These are phyloP conservation scores for Zenarchopterus dispar DNA, from an alignment of 2,797 vertebrate species.

Conservation along the genomic window DNA sequence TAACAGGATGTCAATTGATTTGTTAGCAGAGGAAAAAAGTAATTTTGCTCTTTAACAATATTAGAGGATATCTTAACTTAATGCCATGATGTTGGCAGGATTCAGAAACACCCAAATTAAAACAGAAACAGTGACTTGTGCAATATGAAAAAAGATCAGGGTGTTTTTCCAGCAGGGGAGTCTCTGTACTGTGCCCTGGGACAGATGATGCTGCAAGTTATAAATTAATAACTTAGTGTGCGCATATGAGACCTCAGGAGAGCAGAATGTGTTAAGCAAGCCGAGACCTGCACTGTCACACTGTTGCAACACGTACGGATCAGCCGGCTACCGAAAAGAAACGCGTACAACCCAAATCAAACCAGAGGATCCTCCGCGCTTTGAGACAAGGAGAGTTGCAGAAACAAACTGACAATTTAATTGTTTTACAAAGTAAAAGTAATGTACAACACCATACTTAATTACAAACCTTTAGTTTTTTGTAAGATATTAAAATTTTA, in stretches of 20 bases:
- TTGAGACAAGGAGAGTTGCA: not conserved
- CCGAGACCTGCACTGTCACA: conserved; percentile 71
- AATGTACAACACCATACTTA: conserved; percentile 5
- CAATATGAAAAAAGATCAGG: not conserved
- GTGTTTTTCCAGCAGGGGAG: conserved; percentile 47
- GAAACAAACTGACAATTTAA: conserved; percentile 2
- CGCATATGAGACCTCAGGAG: conserved; percentile 40
- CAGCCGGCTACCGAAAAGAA: not conserved
- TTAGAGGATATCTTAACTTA: too few species aligned
- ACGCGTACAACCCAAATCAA: not conserved
- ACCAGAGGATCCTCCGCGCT: not conserved
- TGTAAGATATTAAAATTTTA: not conserved
- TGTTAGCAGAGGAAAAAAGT: too few species aligned
- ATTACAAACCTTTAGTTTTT: not conserved
- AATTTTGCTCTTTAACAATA: too few species aligned
- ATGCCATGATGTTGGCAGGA: too few species aligned
- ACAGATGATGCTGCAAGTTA: conserved; percentile 57
- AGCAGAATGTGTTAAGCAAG: conserved; percentile 71
- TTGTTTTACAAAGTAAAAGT: conserved; percentile 15
- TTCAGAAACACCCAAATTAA: too few species aligned
- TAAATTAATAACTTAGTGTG: conserved; percentile 66
- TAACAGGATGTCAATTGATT: too few species aligned
- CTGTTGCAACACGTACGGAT: conserved; percentile 12
- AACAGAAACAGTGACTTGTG: not conserved
- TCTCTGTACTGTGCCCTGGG: conserved; percentile 34